Percentiles rank a stretch among this genome's conserved stretches.
Evolutionary conservation across 2,888 invertebrate species (phyloP).

Genomic region (Melolontha melolontha): DNA sequence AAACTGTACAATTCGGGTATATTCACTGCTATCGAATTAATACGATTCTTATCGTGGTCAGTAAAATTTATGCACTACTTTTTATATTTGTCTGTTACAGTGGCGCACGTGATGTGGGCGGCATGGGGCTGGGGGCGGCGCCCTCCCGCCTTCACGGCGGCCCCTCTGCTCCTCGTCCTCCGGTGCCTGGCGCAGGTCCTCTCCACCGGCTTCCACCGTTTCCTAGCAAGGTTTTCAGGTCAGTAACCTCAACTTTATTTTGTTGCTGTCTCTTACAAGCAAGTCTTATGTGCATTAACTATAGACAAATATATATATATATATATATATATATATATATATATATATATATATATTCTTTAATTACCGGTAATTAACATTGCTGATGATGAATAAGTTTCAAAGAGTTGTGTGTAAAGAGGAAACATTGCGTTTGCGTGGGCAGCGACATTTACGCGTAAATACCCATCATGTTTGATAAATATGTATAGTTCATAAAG

Average conservation of each 20-base stretch:
- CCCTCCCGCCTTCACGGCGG: conserved; percentile 58
- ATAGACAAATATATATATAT: too few relatives aligned
- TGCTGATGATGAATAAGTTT: conserved; percentile 38
- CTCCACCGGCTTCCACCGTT: conserved; percentile 66
- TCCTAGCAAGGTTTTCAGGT: conserved; percentile 74
- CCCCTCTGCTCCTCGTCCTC: conserved; percentile 61
- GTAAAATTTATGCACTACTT: conserved; percentile 27
- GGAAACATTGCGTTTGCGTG: conserved; percentile 10
- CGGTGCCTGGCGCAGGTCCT: conserved; percentile 65
- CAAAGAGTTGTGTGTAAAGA: conserved; percentile 10
- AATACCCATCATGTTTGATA: too few relatives aligned
- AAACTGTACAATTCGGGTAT: too few relatives aligned
- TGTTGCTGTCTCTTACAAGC: conserved; percentile 12
- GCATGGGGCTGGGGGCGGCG: conserved; percentile 61
- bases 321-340: too few relatives aligned
- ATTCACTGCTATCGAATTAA: too few relatives aligned
- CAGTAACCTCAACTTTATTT: conserved; percentile 59
- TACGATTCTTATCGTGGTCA: not conserved
- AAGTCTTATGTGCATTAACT: conserved; percentile 32
- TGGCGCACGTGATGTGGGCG: conserved; percentile 68
- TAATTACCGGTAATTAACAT: conserved; percentile 40
- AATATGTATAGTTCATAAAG: too few relatives aligned
- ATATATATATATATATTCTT: not conserved
- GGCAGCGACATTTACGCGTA: not conserved
- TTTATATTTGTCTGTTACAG: conserved; percentile 59